Evolutionary conservation across 37 sponge, comb jelly and placozoan species (phyloP).

Genomic region (Hexactinellida sp.): DNA sequence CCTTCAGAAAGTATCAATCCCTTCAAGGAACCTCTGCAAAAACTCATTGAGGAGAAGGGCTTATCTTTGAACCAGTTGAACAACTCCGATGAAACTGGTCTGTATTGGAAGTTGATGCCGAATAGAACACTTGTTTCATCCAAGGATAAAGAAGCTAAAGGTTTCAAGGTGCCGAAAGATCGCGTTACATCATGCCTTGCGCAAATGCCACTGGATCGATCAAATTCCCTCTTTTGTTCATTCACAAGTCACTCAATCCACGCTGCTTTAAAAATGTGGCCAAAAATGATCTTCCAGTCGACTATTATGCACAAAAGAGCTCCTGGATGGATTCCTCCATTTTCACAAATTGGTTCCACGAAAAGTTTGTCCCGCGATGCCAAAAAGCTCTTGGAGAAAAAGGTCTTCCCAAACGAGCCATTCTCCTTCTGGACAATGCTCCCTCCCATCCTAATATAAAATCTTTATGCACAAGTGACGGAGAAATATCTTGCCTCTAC

Average conservation of each 20-base stretch:
- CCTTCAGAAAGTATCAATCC: not conserved
- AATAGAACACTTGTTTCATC: not conserved
- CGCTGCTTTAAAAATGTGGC: constrained; percentile 14
- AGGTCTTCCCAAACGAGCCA: not conserved
- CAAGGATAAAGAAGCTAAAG: not conserved
- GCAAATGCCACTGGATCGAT: not conserved
- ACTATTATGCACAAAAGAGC: constrained; percentile 28
- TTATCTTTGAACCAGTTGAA: not conserved
- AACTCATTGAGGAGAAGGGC: not conserved
- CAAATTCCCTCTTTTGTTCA: not conserved
- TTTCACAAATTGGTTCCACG: constrained; percentile 27
- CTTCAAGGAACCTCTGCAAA: not conserved
- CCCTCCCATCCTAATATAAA: constrained; percentile 34
- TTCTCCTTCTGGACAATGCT: constrained; percentile 36
- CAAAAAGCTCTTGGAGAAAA: constrained; percentile 14
- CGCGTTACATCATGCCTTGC: not conserved
- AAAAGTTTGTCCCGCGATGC: constrained; percentile 22
- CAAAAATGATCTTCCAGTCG: not conserved
- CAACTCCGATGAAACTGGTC: not conserved
- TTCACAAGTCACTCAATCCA: not conserved
- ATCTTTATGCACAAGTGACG: constrained; percentile 13
- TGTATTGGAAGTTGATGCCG: not conserved
- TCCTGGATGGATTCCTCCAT: constrained; percentile 29
- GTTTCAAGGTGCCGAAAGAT: not conserved
- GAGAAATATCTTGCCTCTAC: constrained; percentile 19